phyloP scores from a whole-genome alignment of 2,113 vertebrate genomes.

The Pomatostomus ruficeps region DNA sequence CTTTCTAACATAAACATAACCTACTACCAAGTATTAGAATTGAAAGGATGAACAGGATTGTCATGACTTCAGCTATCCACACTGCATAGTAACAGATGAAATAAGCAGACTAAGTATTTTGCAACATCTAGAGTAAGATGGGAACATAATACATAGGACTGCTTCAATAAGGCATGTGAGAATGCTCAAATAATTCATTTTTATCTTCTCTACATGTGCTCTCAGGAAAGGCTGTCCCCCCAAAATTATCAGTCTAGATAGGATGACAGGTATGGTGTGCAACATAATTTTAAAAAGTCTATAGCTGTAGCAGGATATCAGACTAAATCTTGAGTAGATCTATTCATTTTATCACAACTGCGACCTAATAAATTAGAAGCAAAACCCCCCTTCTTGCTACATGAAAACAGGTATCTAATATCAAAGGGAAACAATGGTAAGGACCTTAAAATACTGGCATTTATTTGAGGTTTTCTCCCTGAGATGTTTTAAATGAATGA shows the following conservation, averaged over 20 bases:
- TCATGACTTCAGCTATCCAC: background rate
- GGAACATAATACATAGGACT: background rate
- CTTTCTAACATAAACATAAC: slow-evolving; percentile 9
- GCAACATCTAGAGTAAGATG: background rate
- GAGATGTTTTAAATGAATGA: background rate
- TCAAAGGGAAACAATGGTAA: background rate
- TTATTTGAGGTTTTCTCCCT: background rate
- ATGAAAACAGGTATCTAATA: background rate
- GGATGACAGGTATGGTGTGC: background rate
- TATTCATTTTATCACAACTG: background rate
- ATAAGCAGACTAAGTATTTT: background rate
- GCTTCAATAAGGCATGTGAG: background rate
- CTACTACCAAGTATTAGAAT: background rate
- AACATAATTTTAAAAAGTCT: background rate
- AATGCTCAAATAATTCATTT: background rate
- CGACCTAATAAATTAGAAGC: background rate
- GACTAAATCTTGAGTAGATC: background rate
- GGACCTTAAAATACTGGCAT: background rate
- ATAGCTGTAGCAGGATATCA: background rate
- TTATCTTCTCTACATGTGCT: background rate
- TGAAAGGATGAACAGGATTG: background rate
- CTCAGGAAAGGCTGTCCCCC: background rate
- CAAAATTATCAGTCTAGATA: background rate
- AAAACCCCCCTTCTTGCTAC: background rate
- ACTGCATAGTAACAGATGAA: background rate